Base-by-base conservation (phyloP, 1,140 invertebrate genomes). In the Agrilus planipennis region DNA sequence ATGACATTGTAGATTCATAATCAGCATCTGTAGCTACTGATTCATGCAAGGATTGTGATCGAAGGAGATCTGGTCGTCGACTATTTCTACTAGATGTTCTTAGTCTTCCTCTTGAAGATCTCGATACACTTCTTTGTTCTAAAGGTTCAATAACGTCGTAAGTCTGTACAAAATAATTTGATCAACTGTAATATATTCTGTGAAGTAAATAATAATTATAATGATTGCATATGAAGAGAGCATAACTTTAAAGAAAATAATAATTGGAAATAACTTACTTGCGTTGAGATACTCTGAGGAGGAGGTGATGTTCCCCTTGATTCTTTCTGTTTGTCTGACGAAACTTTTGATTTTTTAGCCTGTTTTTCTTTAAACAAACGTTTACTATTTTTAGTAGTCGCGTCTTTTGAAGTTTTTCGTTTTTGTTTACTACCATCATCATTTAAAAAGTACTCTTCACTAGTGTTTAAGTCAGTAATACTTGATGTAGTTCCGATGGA, bases 241-340 rank as follows among this genome's bases (percentile, higher is more conserved):
- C 7, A 34, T 18, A 4, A 7, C 15, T 34, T 18, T 34, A 11
- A 6, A 34, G 6, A 18, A 34, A 34, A 15, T 4, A 9, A 18
- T 5, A 28, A 39, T 16, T 23, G 23, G 5, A 20, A 39, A 31
- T 3, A 31, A 47, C 54, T 65, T 73, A 88, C 85, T 73, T 89
- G 86, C 18, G 85, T 89, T 18, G 84, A 84, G 51, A 85, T 85
- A 58, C 70, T 84, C 63, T 89, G 85, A 5, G 85, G 85, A 23
- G 84, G 82, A 35, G 85, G 85, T 14, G 85, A 89, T 15, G 85
- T 89, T 42, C 83, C 84, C 25, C 73, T 82, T 23, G 75, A 75
- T 15, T 55, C 49, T 34, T 4, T 40, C 1, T 16, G 18, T 10
- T n/a, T 11, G 7, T 6, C 21, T 14, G 23, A n/a, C 6, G 23